A percentile compares a stretch with the other conserved stretches of the same genome.
Conservation (phyloP, 1,140 invertebrate genomes). For the Pogonus chalceus region DNA sequence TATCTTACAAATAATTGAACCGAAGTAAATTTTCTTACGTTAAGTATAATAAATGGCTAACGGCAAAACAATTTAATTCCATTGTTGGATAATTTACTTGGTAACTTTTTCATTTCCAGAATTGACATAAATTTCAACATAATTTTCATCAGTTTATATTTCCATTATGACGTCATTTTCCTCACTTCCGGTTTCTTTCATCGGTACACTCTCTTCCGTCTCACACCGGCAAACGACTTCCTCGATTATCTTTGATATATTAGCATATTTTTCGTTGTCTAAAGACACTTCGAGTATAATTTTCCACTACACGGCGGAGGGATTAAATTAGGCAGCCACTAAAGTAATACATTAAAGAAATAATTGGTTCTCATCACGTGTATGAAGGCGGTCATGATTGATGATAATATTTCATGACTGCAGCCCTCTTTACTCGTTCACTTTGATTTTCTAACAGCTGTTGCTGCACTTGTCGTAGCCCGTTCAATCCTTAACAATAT, state of each 20-base stretch:
- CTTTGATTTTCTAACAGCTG: background rate
- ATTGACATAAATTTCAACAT: background rate
- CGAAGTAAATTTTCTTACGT: no score
- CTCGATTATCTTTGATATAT: slow-evolving; percentile 4
- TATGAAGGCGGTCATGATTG: background rate
- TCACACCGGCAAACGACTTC: background rate
- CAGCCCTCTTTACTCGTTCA: no score
- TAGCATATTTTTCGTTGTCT: slow-evolving; percentile 6
- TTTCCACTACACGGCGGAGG: background rate
- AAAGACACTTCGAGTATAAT: slow-evolving; percentile 2
- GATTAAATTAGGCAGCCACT: background rate
- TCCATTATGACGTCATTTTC: slow-evolving; percentile 3
- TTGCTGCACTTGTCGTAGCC: background rate
- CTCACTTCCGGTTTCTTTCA: background rate
- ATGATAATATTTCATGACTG: slow-evolving; percentile 5
- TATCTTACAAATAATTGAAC: background rate
- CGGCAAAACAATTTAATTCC: background rate
- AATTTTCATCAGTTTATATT: background rate
- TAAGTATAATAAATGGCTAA: no score
- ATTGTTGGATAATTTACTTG: background rate
- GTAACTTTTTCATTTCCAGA: background rate
- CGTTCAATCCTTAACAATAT: no score
- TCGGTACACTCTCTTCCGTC: background rate
- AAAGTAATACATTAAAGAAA: slow-evolving; percentile 7
- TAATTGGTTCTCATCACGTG: slow-evolving; percentile 2